Evolutionary conservation across 2,888 invertebrate species (phyloP), one percentile per base, ranked within the genome.

Genomic region (Formica aserva): DNA sequence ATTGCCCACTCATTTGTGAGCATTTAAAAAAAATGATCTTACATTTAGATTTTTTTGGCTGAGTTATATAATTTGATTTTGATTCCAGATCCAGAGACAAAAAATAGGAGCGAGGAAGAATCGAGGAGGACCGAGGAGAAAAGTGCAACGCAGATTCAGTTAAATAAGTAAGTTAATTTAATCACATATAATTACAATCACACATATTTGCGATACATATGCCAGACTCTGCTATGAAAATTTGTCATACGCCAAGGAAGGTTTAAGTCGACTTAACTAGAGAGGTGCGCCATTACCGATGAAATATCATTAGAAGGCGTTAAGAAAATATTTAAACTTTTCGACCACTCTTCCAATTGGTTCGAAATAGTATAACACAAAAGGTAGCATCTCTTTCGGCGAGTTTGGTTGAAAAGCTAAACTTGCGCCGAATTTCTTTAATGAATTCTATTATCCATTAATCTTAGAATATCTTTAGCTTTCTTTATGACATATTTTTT

Each of bases 151-250:
- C 57, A 4, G 62, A 80, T 87, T 87, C 77, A 90, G 92, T 93
- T 93, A 93, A 93, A 93, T 93, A 93, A 87, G 85, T 89, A 93
- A 90, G 11, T 75, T 92, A 92, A 92, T 94, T 92, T 89, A 92
- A 92, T 92, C 88, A 92, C 91, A 91, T 92, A 92, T 90, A 92
- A 91, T 94, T 93, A 94, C 91, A 93, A 93, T 93, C 93, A 94
- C 93, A 94, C 91, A 89, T 90, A 89, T 92, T 91, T 92, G 91
- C 87, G 87, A 87, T 89, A 89, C 88, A 87, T 87, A 87, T 85
- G 82, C 81, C 48, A 62, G 35, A 41, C 13, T 65, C n/a, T 60
- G 80, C 60, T 82, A 57, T 8, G 6, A 11, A 41, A 66, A 69
- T 71, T 78, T 78, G 18, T 71, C 55, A 18, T 55, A 48, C 35